Evolutionary conservation across 2,888 invertebrate species (phyloP), one percentile per base, ranked within the genome.

Genomic region (Eledona agricola): DNA sequence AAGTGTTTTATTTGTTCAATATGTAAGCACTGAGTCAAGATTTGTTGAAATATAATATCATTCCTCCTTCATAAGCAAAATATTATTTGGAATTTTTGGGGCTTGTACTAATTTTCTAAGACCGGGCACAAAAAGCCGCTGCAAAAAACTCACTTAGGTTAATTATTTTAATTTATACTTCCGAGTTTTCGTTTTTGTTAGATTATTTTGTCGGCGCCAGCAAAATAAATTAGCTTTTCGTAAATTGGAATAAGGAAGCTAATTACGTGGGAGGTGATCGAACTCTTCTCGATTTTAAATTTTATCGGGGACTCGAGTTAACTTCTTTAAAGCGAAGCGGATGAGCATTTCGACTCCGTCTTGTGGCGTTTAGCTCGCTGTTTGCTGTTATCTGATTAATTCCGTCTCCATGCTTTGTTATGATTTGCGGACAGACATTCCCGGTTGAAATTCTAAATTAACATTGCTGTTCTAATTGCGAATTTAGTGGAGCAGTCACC

Each of bases 151-250:
- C 63, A 65, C 64, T 65, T 58, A 60, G 61, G 66, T 64, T 69
- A 70, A 69, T 70, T 69, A 70, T 70, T 69, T 67, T 67, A 71
- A 69, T 70, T 70, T 68, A 68, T 69, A 67, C 63, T 63, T 56
- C 55, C 59, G 59, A 58, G 64, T 64, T 66, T 64, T 61, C 61
- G 64, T 66, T 62, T 60, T 34, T 58, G 58, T 62, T 55, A 63
- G 65, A 69, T 66, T 67, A 69, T 71, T 71, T 66, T 64, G 70
- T 69, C 60, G 54, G 63, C 59, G 56, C 60, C 60, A 62, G 60
- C 55, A 59, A 69, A 67, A 69, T 67, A 66, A 72, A 72, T 72
- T 72, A 70, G 67, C 64, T 63, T 64, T 60, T 62, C 65, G 55
- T 55, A 65, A 70, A 70, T 70, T 69, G 65, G 65, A 66, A 61